Conservation (phyloP, 2,797 vertebrate genomes). For the Epinephelus coioides region DNA sequence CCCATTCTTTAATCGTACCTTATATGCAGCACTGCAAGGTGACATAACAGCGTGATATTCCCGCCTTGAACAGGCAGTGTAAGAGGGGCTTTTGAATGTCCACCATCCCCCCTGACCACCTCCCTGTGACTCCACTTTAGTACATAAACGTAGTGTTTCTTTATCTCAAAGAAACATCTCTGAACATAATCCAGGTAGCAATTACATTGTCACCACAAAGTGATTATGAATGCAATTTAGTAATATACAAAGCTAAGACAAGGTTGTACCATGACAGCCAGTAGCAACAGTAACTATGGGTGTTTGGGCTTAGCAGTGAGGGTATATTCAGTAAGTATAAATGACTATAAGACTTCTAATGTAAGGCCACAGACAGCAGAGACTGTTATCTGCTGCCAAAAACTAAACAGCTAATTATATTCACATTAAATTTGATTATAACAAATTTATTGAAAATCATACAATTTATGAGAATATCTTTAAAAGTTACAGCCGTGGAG, state of each 20-base stretch:
- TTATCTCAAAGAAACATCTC: no score
- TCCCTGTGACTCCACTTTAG: no score
- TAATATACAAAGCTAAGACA: neutral
- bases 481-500: constrained; percentile 15
- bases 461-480: neutral
- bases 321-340: neutral
- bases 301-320: neutral
- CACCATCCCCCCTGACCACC: no score
- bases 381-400: neutral
- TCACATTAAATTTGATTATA: neutral
- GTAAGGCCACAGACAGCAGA: neutral
- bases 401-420: neutral
- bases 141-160: no score
- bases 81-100: no score
- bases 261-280: neutral
- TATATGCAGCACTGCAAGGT: no score
- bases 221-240: no score
- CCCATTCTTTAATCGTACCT: no score
- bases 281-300: neutral
- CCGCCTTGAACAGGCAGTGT: no score
- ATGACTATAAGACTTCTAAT: neutral
- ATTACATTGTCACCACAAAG: no score
- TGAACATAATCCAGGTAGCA: no score
- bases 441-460: neutral
- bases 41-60: no score